Percentiles rank a stretch among this genome's conserved stretches.
phyloP scores from a whole-genome alignment of 2,113 vertebrate genomes.

The Paracanthobrama guichenoti region DNA sequence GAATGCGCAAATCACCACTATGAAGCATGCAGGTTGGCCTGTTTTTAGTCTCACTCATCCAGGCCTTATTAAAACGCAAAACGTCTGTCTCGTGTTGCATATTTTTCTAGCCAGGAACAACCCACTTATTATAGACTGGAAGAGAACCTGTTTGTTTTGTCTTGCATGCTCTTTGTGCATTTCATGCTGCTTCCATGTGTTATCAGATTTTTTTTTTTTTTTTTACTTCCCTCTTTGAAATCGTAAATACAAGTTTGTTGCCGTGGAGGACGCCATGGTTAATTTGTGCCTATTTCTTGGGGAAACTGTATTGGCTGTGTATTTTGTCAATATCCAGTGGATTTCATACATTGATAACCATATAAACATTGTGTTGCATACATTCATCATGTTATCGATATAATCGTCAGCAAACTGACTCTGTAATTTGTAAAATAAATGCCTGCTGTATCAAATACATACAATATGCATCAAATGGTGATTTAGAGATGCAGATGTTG shows the following conservation, averaged over 20 bases:
- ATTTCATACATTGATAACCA: background rate
- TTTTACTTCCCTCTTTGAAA: background rate
- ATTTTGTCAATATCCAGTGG: background rate
- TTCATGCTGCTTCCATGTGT: background rate
- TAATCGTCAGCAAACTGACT: background rate
- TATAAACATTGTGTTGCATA: background rate
- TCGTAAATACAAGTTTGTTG: too few relatives aligned
- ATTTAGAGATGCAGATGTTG: background rate
- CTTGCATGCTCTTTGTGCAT: background rate
- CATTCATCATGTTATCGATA: background rate
- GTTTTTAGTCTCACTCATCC: background rate
- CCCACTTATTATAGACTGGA: background rate
- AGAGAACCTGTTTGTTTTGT: background rate
- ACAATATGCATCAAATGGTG: background rate
- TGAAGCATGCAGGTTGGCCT: constrained; percentile 2
- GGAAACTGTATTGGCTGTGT: background rate
- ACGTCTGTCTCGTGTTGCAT: background rate
- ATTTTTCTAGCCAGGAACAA: background rate
- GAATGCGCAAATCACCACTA: background rate
- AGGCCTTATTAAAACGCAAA: background rate
- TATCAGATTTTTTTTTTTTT: background rate
- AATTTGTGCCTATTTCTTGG: background rate
- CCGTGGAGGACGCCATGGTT: background rate
- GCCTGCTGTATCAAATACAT: too few relatives aligned
- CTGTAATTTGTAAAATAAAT: background rate